phyloP scores from a whole-genome alignment of 2,888 invertebrate genomes.

The Eupsilia transversa region DNA sequence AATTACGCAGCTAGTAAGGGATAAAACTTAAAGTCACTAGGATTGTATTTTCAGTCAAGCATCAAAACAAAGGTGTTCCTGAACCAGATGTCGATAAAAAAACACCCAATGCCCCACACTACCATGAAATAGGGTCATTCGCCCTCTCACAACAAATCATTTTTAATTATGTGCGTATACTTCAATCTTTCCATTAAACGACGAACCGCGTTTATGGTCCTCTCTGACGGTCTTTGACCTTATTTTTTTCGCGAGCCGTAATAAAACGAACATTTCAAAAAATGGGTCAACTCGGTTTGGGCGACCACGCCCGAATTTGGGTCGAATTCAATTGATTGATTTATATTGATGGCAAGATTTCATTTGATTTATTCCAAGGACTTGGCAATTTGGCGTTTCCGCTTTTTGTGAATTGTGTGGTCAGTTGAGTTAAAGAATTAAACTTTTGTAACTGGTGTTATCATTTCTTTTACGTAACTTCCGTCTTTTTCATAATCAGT shows the following conservation, averaged over 20 bases:
- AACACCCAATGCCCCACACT: slow-evolving; percentile 72
- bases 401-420: slow-evolving; percentile 43
- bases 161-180: slow-evolving; percentile 89
- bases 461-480: slow-evolving; percentile 28
- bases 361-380: slow-evolving; percentile 61
- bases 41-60: too few species aligned
- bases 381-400: slow-evolving; percentile 51
- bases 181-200: slow-evolving; percentile 85
- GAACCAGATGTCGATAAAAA: slow-evolving; percentile 56
- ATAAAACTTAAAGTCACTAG: too few species aligned
- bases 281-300: slow-evolving; percentile 84
- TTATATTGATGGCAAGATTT: slow-evolving; percentile 68
- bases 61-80: neutral
- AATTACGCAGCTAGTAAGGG: too few species aligned
- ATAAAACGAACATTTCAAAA: slow-evolving; percentile 78
- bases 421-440: slow-evolving; percentile 19
- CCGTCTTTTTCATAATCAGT: neutral
- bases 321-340: slow-evolving; percentile 81
- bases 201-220: slow-evolving; percentile 76
- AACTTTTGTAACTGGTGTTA: slow-evolving; percentile 10
- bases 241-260: slow-evolving; percentile 74
- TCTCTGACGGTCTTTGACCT: slow-evolving; percentile 77
- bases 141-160: slow-evolving; percentile 87
- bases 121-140: slow-evolving; percentile 85
- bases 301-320: slow-evolving; percentile 76